Percentiles rank a stretch among this genome's conserved stretches.
Conservation (phyloP, 2,113 vertebrate species). For the Apteryx owenii region DNA sequence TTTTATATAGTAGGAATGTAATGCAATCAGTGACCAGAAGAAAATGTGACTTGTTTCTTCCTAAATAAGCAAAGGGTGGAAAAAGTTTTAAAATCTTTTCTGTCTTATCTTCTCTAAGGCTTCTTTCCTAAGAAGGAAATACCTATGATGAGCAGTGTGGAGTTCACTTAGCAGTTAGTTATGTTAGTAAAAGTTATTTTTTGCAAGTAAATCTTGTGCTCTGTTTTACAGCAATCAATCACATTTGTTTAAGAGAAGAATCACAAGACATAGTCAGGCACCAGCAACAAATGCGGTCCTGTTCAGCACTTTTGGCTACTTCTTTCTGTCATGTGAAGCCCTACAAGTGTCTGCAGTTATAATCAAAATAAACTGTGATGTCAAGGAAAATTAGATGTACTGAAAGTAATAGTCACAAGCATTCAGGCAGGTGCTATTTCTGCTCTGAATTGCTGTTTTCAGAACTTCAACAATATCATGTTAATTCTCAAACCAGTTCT, state of each 20-base stretch:
- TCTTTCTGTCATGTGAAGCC: background rate
- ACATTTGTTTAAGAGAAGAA: background rate
- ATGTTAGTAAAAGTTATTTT: background rate
- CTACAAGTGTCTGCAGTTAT: background rate
- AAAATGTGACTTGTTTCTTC: background rate
- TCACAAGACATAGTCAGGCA: background rate
- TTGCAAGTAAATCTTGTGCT: background rate
- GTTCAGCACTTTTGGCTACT: background rate
- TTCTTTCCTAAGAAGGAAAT: background rate
- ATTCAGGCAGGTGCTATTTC: background rate
- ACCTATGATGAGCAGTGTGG: background rate
- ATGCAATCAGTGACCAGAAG: background rate
- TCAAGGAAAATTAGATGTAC: background rate
- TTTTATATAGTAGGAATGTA: background rate
- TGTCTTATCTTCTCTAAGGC: background rate
- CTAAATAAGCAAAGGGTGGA: background rate
- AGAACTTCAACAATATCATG: background rate
- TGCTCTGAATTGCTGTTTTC: no score
- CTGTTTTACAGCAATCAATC: conserved; percentile 8
- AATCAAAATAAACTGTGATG: background rate
- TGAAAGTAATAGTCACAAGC: background rate
- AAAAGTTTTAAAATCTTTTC: background rate
- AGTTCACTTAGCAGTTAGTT: background rate
- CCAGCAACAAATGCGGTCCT: conserved; percentile 33
- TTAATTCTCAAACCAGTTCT: background rate